Percentiles rank a stretch among this genome's conserved stretches.
These are phyloP conservation scores for Diadophis punctatus DNA, from an alignment of 2,113 vertebrate genomes.

Conservation along the genomic window DNA sequence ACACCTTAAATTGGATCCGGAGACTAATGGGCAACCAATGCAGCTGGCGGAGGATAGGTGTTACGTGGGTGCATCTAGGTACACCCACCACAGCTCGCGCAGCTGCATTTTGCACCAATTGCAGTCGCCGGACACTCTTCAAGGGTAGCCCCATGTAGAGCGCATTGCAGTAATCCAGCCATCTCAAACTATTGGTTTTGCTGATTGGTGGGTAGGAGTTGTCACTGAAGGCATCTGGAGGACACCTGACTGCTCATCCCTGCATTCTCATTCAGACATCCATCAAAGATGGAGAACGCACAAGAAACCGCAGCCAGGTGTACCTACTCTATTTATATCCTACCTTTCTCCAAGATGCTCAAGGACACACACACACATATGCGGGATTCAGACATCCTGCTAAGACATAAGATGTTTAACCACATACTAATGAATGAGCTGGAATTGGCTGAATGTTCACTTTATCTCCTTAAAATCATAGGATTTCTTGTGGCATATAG, in stretches of 20 bases:
- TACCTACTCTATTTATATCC: neutral
- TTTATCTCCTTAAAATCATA: neutral
- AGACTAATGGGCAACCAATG: too few relatives aligned
- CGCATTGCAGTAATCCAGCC: too few relatives aligned
- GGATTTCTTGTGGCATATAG: neutral
- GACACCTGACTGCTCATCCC: neutral
- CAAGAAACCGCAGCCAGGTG: neutral
- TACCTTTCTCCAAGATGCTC: neutral
- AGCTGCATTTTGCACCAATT: too few relatives aligned
- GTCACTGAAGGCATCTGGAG: neutral
- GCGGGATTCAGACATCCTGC: neutral
- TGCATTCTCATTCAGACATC: neutral
- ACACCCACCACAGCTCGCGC: too few relatives aligned
- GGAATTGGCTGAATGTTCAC: neutral
- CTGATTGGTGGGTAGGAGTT: neutral
- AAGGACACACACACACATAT: neutral
- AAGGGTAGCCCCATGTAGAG: too few relatives aligned
- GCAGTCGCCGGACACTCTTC: too few relatives aligned
- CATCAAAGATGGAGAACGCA: neutral
- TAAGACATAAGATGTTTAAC: neutral
- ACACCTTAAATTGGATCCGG: too few relatives aligned
- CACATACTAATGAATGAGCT: neutral
- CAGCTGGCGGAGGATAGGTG: too few relatives aligned
- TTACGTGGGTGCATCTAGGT: too few relatives aligned
- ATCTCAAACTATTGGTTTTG: neutral